phyloP scores from a whole-genome alignment of 2,888 invertebrate species.

The Diarsia mendica region DNA sequence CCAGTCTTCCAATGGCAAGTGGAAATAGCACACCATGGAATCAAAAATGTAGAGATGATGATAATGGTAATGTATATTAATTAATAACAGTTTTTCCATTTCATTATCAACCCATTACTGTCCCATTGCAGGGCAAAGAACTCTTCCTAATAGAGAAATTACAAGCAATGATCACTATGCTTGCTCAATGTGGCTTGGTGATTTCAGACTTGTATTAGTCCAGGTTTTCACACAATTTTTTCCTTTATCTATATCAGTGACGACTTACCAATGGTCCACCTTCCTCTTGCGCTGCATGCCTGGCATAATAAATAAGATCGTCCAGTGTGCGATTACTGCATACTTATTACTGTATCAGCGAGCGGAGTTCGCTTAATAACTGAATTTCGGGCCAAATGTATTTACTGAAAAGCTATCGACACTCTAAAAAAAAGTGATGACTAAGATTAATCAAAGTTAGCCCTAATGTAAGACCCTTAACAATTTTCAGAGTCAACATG shows the following conservation, averaged over 20 bases:
- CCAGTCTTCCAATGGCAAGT: constrained; percentile 77
- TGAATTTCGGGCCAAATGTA: too few species aligned
- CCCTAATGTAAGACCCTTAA: neutral
- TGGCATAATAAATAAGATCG: too few species aligned
- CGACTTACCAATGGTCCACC: too few species aligned
- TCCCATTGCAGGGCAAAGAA: neutral
- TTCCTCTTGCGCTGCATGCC: too few species aligned
- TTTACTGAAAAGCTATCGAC: too few species aligned
- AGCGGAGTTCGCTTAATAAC: too few species aligned
- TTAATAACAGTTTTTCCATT: neutral
- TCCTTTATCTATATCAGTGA: neutral
- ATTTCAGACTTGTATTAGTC: neutral
- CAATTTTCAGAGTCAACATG: constrained; percentile 82
- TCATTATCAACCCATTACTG: neutral
- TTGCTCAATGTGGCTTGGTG: neutral
- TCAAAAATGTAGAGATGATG: constrained; percentile 79
- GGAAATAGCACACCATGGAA: constrained; percentile 79
- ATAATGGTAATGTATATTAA: constrained; percentile 77
- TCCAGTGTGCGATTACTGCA: too few species aligned
- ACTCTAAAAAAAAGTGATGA: too few species aligned
- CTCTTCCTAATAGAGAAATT: neutral
- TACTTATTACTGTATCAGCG: too few species aligned
- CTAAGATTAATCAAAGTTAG: neutral
- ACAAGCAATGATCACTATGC: neutral
- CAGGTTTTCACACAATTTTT: neutral